Evolutionary conservation across 2,113 vertebrate species (phyloP), one percentile per base, ranked within the genome.

Genomic region (Globicephala melas): DNA sequence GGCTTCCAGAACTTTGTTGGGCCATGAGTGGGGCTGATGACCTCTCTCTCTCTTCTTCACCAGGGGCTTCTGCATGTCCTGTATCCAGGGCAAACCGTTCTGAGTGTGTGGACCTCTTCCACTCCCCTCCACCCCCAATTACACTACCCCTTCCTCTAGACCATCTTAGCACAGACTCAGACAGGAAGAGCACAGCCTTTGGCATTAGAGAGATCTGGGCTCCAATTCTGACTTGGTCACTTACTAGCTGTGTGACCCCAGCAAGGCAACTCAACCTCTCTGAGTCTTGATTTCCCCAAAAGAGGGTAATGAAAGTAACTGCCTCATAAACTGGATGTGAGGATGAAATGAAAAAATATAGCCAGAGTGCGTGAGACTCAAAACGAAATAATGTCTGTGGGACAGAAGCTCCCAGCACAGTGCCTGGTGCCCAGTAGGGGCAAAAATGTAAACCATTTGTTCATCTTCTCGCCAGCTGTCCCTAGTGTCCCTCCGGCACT

Each of bases 281-380:
- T 77, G n/a, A 80, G 65, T 63, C 80, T 91, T 84, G n/a, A 23
- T 58, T 86, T 90, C 62, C 15, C 13, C 41, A 87, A 87, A 86
- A 88, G 36, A 67, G n/a, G 83, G 68, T 44, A 58, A 94, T 71
- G 23, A 67, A 92, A 91, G 17, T n/a, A 60, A 47, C 20, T 73
- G 33, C 50, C 47, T 62, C n/a, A 12, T 86, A 38, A 85, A 41
- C 25, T 84, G 41, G 25, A 28, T 63, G 18, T 55, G 44, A 96
- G 60, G 8, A 47, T 41, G 88, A n/a, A 85, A 71, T 23, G 67
- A 65, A 84, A 77, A 58, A 84, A 63, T 70, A 62, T 21, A 67
- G 28, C 28, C 17, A 38, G 55, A 87, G 63, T 12, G 17, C 63
- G 28, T 91, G 71, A 85, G 92, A n/a, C 55, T 91, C 70, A 93